Evolutionary conservation across 2,113 vertebrate genomes (phyloP).

Genomic region (Jaculus jaculus): DNA sequence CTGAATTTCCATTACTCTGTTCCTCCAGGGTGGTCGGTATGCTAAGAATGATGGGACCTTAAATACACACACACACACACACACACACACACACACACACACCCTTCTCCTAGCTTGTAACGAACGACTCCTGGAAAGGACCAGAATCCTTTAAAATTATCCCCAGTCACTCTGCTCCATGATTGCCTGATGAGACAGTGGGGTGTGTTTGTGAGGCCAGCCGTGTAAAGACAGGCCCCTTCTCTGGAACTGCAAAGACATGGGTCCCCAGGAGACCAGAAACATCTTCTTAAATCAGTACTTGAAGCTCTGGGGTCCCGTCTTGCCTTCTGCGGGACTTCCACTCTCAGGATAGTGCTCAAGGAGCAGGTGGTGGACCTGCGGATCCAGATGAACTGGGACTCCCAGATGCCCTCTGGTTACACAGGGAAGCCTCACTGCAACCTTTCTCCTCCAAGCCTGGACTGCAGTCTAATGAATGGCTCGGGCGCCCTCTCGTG

Average conservation of each 20-base stretch:
- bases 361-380: background rate
- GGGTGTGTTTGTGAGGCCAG: background rate
- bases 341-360: background rate
- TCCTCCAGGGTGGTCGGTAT: constrained; percentile 53
- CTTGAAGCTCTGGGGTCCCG: background rate
- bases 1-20: constrained; percentile 10
- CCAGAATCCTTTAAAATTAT: constrained; percentile 65
- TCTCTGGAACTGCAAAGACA: background rate
- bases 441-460: background rate
- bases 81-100: no score
- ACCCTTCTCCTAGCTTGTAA: constrained; percentile 43
- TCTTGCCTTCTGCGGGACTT: background rate
- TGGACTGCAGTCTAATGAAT: background rate
- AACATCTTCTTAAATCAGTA: background rate
- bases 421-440: background rate
- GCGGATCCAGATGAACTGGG: background rate
- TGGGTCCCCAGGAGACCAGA: background rate
- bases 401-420: background rate
- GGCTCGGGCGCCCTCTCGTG: constrained; percentile 55
- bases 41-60: constrained; percentile 67
- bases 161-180: constrained; percentile 62
- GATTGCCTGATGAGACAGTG: constrained; percentile 71
- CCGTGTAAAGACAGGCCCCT: background rate
- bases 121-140: constrained; percentile 47
- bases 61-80: no score